Percentiles rank a stretch among this genome's conserved stretches.
These are phyloP conservation scores for Xanthorhoe spadicearia DNA, from an alignment of 2,888 invertebrate genomes.

Conservation along the genomic window DNA sequence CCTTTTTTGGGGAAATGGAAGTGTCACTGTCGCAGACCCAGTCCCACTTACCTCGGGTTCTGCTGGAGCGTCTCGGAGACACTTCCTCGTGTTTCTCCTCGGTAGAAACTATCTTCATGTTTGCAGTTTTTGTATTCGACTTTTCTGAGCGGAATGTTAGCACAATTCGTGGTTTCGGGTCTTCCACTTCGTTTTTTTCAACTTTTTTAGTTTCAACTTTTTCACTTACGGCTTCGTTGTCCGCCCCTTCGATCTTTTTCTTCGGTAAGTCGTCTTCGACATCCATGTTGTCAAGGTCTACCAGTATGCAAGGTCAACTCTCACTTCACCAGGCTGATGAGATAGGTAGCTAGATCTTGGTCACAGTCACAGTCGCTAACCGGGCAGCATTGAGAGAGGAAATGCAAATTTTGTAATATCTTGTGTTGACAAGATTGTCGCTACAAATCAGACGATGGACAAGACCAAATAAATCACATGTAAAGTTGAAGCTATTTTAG, in stretches of 20 bases:
- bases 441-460: too few species aligned
- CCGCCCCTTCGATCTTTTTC: constrained; percentile 68
- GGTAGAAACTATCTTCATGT: constrained; percentile 80
- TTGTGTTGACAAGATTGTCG: not conserved
- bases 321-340: constrained; percentile 29
- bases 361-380: constrained; percentile 5
- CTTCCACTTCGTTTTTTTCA: constrained; percentile 66
- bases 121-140: constrained; percentile 79
- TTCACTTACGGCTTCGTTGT: constrained; percentile 60
- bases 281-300: constrained; percentile 73
- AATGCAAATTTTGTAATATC: not conserved
- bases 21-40: constrained; percentile 69
- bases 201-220: constrained; percentile 62
- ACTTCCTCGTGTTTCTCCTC: constrained; percentile 75
- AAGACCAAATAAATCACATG: too few species aligned
- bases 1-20: constrained; percentile 60
- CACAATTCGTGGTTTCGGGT: constrained; percentile 85
- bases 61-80: constrained; percentile 67
- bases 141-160: constrained; percentile 87
- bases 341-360: constrained; percentile 5
- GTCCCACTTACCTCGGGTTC: constrained; percentile 71
- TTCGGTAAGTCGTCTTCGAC: constrained; percentile 64
- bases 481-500: not conserved
- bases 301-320: constrained; percentile 46
- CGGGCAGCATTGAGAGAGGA: constrained; percentile 4